These are phyloP conservation scores for Carlito syrichta DNA, from an alignment of 2,113 vertebrate genomes.

Conservation along the genomic window DNA sequence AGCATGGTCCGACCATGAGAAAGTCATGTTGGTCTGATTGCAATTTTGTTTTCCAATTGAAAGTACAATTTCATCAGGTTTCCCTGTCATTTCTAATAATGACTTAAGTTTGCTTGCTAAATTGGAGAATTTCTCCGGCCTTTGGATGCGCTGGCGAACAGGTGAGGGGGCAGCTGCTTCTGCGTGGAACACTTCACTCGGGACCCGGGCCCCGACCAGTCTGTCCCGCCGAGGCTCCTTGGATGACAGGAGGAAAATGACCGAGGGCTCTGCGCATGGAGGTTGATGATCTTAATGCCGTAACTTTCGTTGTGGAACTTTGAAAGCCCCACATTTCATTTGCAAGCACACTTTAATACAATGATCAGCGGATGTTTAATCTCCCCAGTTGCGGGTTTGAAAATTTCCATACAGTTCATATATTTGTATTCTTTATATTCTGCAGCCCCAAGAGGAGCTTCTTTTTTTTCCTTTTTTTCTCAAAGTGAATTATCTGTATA, in stretches of 20 bases:
- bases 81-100: constrained; percentile 99
- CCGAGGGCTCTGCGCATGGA: constrained; percentile 47
- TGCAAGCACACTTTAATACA: not conserved
- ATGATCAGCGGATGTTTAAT: not conserved
- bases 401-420: not conserved
- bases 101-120: constrained; percentile 93
- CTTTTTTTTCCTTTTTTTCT: not conserved
- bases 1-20: constrained; percentile 93
- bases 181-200: constrained; percentile 71
- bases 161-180: constrained; percentile 83
- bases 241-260: constrained; percentile 73
- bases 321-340: constrained; percentile 15
- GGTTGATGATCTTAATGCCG: constrained; percentile 69
- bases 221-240: constrained; percentile 66
- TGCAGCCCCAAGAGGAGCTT: not conserved
- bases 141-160: constrained; percentile 84
- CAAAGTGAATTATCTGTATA: not conserved
- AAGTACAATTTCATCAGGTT: constrained; percentile 99
- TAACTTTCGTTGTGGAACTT: constrained; percentile 72
- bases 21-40: constrained; percentile 98
- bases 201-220: constrained; percentile 52
- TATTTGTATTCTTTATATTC: accelerated
- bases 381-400: not conserved
- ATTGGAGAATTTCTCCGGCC: constrained; percentile 91
- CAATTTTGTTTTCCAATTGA: constrained; percentile 99